Conservation (phyloP, 2,797 vertebrate genomes). For the Pangasius larnaudii region DNA sequence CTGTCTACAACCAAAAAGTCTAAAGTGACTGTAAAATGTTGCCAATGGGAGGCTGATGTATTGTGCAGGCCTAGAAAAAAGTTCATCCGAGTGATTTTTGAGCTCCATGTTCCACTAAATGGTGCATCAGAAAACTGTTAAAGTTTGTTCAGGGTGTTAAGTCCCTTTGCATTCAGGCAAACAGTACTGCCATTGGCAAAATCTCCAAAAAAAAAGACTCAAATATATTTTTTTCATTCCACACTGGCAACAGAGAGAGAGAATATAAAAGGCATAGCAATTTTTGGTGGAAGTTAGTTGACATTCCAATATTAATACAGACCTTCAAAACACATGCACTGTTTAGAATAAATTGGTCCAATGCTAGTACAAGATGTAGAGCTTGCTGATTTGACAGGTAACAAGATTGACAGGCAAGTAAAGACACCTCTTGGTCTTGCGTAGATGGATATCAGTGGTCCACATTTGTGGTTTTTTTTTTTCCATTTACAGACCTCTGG, state of each 20-base stretch:
- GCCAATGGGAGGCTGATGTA: conserved; percentile 8
- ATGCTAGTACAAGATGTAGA: background rate
- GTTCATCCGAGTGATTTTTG: conserved; percentile 4
- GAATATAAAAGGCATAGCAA: background rate
- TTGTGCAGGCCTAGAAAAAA: background rate
- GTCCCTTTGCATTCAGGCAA: background rate
- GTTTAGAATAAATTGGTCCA: background rate
- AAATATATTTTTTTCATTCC: background rate
- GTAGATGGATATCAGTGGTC: background rate
- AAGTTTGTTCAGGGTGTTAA: background rate
- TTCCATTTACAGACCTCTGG: background rate
- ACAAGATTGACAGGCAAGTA: background rate
- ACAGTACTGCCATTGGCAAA: background rate
- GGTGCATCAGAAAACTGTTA: background rate
- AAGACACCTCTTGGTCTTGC: background rate
- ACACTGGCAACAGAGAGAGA: background rate
- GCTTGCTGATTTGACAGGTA: background rate
- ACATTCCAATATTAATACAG: background rate
- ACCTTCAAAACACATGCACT: background rate
- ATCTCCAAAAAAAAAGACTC: background rate
- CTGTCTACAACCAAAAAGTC: background rate
- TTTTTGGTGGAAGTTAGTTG: background rate
- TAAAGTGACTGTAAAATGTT: background rate
- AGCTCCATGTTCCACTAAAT: conserved; percentile 28
- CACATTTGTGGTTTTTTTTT: background rate